These are phyloP conservation scores for Varroa destructor DNA, from an alignment of 1,140 invertebrate genomes.

Conservation along the genomic window DNA sequence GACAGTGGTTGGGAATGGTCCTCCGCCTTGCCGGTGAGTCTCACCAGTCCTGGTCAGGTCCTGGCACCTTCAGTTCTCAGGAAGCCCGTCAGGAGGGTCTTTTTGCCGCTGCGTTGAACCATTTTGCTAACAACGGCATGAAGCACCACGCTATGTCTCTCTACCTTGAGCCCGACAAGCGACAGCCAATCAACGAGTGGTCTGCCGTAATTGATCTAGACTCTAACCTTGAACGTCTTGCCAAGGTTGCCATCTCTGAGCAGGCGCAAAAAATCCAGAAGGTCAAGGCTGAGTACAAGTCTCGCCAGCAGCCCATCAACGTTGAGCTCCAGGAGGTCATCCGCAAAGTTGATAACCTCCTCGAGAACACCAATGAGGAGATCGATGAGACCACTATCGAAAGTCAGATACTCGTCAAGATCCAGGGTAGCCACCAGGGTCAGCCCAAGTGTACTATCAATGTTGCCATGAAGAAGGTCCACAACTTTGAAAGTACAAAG, in stretches of 20 bases:
- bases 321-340: slow-evolving; percentile 10
- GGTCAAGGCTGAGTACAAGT: slow-evolving; percentile 7
- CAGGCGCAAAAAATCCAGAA: slow-evolving; percentile 13
- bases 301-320: slow-evolving; percentile 1
- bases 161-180: slow-evolving; percentile 24
- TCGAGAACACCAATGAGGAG: not conserved
- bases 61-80: not conserved
- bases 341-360: not conserved
- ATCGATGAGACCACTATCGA: slow-evolving; percentile 19
- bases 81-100: not conserved
- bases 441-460: slow-evolving; percentile 12
- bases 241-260: not conserved
- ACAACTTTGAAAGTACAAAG: slow-evolving; percentile 7
- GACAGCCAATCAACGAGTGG: slow-evolving; percentile 20
- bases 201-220: not conserved
- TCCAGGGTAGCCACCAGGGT: slow-evolving; percentile 15
- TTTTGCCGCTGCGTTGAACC: slow-evolving; percentile 2
- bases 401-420: slow-evolving; percentile 10
- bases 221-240: slow-evolving; percentile 1
- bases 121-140: slow-evolving; percentile 18
- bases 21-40: slow-evolving; percentile 21
- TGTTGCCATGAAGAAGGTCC: slow-evolving; percentile 26
- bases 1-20: not conserved
- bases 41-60: slow-evolving; percentile 27
- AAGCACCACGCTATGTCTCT: slow-evolving; percentile 14